Evolutionary conservation across 2,113 vertebrate genomes (phyloP).

Genomic region (Formicarius rufipectus): DNA sequence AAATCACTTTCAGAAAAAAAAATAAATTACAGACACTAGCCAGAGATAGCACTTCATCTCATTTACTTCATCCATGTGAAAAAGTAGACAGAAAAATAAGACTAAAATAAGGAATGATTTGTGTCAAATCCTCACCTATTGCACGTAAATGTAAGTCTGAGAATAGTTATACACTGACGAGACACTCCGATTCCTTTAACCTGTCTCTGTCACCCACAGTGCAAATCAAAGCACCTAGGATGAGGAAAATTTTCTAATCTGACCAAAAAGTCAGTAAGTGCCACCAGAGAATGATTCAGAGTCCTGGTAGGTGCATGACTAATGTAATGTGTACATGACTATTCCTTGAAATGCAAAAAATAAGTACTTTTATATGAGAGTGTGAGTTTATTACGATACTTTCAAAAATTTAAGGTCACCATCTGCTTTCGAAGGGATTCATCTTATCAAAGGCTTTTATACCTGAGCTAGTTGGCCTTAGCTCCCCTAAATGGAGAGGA

Average conservation of each 20-base stretch:
- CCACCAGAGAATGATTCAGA: background rate
- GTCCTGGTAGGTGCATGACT: background rate
- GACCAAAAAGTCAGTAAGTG: background rate
- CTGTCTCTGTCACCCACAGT: background rate
- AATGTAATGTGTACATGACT: background rate
- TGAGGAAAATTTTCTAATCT: background rate
- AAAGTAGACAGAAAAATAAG: background rate
- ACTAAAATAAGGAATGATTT: background rate
- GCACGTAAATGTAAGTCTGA: background rate
- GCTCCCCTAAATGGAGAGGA: background rate
- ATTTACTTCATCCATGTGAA: background rate
- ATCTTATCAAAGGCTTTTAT: background rate
- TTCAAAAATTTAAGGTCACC: background rate
- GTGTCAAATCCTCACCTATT: background rate
- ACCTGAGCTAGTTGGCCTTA: background rate
- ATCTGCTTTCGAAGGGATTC: background rate
- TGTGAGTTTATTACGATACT: background rate
- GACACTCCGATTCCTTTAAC: background rate
- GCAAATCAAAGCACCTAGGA: background rate
- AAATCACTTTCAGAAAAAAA: background rate
- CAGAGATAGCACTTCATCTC: background rate
- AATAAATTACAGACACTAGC: background rate
- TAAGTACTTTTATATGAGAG: background rate
- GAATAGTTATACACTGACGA: background rate
- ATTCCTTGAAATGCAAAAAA: background rate